Conservation (phyloP, 2,113 vertebrate species). For the Connochaetes taurinus region DNA sequence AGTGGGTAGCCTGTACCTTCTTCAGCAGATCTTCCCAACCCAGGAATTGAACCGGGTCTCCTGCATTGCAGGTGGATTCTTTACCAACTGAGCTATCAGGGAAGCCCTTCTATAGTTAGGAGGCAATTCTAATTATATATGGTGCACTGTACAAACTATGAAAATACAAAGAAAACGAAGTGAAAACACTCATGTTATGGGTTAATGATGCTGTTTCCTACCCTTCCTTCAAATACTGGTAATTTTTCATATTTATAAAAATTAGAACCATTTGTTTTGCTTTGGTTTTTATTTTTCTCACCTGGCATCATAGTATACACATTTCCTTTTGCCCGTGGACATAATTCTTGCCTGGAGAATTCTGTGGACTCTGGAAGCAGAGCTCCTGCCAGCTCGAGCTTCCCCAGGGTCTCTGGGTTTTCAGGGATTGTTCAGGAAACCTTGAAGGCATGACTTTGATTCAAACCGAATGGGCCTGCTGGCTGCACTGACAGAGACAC, state of each 20-base stretch:
- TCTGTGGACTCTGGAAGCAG: not conserved
- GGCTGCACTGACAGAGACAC: not conserved
- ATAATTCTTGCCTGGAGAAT: not conserved
- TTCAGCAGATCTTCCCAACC: not conserved
- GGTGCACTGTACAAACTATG: not conserved
- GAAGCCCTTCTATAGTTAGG: not conserved
- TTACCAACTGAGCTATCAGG: not conserved
- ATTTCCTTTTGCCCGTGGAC: not conserved
- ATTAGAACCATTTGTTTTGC: not conserved
- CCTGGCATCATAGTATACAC: too few relatives aligned
- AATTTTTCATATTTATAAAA: not conserved
- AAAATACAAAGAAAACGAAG: not conserved
- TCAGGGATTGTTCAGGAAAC: not conserved
- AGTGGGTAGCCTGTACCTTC: not conserved
- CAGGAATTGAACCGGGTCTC: fast-evolving
- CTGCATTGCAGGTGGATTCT: not conserved
- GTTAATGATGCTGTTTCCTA: not conserved
- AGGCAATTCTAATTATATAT: not conserved
- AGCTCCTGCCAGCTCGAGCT: not conserved
- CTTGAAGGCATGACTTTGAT: not conserved
- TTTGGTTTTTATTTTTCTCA: not conserved
- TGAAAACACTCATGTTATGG: not conserved
- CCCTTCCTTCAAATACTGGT: not conserved
- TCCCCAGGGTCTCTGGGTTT: not conserved
- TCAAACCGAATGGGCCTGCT: not conserved